A percentile compares a stretch with the other conserved stretches of the same genome.
Evolutionary conservation across 2,113 vertebrate genomes (phyloP).

Genomic region (Apodemus speciosus): DNA sequence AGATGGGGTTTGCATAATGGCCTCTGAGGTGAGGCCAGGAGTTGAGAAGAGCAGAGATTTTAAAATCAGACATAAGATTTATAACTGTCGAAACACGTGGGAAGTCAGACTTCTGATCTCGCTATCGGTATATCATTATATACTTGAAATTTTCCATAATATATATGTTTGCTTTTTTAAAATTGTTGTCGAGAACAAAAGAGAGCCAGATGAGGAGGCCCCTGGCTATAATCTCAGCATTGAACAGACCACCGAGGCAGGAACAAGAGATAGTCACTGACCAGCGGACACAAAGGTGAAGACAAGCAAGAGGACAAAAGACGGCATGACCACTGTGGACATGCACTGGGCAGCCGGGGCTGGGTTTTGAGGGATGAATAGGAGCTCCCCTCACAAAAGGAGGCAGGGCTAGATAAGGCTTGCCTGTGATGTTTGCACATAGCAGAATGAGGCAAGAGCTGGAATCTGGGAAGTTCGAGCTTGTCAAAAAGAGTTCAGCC

Average conservation of each 20-base stretch:
- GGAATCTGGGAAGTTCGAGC: neutral
- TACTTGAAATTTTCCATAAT: constrained; percentile 3
- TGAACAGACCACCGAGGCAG: neutral
- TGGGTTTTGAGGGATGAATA: neutral
- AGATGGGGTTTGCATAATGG: neutral
- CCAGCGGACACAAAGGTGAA: neutral
- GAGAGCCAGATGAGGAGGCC: neutral
- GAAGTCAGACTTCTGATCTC: neutral
- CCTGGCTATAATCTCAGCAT: neutral
- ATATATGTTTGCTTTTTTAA: neutral
- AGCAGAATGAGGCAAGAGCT: neutral
- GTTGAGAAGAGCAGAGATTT: neutral
- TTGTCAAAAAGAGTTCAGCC: neutral
- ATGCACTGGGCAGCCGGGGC: neutral
- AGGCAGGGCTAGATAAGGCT: neutral
- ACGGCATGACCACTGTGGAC: neutral
- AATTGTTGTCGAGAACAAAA: neutral
- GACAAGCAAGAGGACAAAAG: neutral
- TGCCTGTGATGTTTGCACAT: too few relatives aligned
- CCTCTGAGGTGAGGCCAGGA: neutral
- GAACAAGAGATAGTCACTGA: neutral
- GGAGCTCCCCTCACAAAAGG: neutral
- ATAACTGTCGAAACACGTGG: neutral
- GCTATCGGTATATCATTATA: neutral
- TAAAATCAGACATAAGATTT: neutral